Evolutionary conservation across 2,888 invertebrate genomes (phyloP), one percentile per base, ranked within the genome.

Genomic region (Trichogramma dendrolimi): DNA sequence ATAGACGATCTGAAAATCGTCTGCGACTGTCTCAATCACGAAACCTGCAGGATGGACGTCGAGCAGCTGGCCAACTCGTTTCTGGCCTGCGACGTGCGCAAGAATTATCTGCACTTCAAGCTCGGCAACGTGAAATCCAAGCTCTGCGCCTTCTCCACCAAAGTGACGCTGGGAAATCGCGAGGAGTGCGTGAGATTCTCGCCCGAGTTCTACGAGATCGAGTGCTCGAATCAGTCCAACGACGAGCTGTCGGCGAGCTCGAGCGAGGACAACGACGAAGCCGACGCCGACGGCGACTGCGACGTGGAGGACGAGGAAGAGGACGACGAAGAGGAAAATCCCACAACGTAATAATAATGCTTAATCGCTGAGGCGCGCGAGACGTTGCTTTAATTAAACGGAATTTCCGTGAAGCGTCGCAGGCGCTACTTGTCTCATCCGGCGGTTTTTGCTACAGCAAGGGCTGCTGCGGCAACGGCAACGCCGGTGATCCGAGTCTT

Each of bases 91-190:
- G 44, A 59, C 4, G 10, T 59, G 40, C 57, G 52, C 6, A 56
- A 61, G 7, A 55, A 55, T 4, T 63, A 48, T 27, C 7, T 63
- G 8, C 41, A 60, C 7, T 63, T 61, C 14, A 63, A 63, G 44
- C 41, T 66, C 2, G 39, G 14, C 4, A 5, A 27, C 4, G 1
- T 44, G 1, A 63, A 61, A 10, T 43, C 50, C 1, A 59, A 57
- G 4, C 50, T n/a, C 0, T 51, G 56, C 38, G 11, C 6, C 46
- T 57, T 57, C 7, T 7, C 44, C 8, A 46, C 49, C 4, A 56
- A 42, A 58, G n/a, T 61, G 2, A 5, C 38, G 11, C 6, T 54
- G 4, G 11, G 27, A 27, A 27, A 39, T 5, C 4, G 51, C 10
- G 38, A 51, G 40, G 5, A 39, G 11, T 6, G 48, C 4, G 14